These are phyloP conservation scores for Pheosia tremula DNA, from an alignment of 2,888 invertebrate genomes.

Conservation along the genomic window DNA sequence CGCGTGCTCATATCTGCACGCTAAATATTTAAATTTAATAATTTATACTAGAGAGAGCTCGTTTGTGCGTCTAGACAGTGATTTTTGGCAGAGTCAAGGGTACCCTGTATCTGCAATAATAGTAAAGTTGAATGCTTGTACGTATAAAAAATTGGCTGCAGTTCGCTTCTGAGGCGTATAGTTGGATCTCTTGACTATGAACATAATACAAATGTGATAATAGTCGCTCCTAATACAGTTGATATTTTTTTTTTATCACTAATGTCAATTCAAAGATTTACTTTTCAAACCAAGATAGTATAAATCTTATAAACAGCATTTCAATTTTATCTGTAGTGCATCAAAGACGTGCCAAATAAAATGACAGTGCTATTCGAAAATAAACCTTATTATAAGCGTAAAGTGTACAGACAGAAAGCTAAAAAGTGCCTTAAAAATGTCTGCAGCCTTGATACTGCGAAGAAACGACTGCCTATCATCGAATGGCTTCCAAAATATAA, in stretches of 20 bases:
- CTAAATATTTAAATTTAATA: slow-evolving; percentile 57
- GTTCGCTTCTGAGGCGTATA: slow-evolving; percentile 6
- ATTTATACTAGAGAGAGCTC: slow-evolving; percentile 57
- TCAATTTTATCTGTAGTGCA: background rate
- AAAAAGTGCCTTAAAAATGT: slow-evolving; percentile 55
- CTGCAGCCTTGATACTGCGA: slow-evolving; percentile 70
- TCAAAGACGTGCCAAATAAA: slow-evolving; percentile 14
- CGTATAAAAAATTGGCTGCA: slow-evolving; percentile 5
- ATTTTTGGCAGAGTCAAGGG: slow-evolving; percentile 74
- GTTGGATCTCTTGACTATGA: background rate
- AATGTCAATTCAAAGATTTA: background rate
- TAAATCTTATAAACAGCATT: background rate
- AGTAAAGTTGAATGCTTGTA: slow-evolving; percentile 6
- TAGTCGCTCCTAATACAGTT: background rate
- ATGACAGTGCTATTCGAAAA: slow-evolving; percentile 13
- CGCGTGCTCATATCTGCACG: slow-evolving; percentile 32
- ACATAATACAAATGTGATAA: background rate
- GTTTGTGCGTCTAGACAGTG: slow-evolving; percentile 49
- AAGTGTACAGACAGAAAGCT: slow-evolving; percentile 36
- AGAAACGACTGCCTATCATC: slow-evolving; percentile 87
- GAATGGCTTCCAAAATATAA: slow-evolving; percentile 91
- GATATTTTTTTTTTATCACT: background rate
- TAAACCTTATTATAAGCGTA: slow-evolving; percentile 29
- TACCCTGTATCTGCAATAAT: slow-evolving; percentile 22
- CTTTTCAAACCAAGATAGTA: background rate